A percentile compares a stretch with the other conserved stretches of the same genome.
phyloP scores from a whole-genome alignment of 2,113 vertebrate genomes.

The Carassius gibelio region DNA sequence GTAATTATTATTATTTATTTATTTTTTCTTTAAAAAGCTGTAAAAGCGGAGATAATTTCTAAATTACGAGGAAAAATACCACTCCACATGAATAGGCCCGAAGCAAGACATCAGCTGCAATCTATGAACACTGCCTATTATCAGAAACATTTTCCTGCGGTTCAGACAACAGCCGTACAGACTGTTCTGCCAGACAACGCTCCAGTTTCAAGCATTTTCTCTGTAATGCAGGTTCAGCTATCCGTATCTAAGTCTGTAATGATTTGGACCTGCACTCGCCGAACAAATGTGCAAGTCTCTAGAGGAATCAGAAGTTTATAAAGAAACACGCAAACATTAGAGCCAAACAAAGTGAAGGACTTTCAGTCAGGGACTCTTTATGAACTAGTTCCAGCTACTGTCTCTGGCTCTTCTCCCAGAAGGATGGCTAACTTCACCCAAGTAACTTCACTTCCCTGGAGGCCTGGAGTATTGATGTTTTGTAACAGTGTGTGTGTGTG shows the following conservation, averaged over 20 bases:
- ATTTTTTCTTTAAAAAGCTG: not conserved
- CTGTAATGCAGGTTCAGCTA: slow-evolving; percentile 18
- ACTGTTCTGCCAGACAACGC: not conserved
- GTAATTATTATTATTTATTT: no score
- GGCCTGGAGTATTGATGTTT: slow-evolving; percentile 36
- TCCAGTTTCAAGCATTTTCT: slow-evolving; percentile 18
- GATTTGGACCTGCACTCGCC: slow-evolving; percentile 14
- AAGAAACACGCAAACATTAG: slow-evolving; percentile 23
- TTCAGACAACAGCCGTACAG: not conserved
- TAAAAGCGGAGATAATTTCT: not conserved
- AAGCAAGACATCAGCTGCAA: slow-evolving; percentile 32
- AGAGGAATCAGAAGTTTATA: slow-evolving; percentile 23
- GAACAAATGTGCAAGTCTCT: slow-evolving; percentile 1
- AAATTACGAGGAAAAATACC: not conserved
- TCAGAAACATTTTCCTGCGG: slow-evolving; percentile 9
- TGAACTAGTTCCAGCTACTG: slow-evolving; percentile 15
- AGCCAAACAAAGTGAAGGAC: not conserved
- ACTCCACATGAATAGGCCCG: slow-evolving; percentile 13
- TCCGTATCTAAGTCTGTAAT: slow-evolving; percentile 33
- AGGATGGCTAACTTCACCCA: slow-evolving; percentile 29
- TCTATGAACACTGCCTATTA: slow-evolving; percentile 25
- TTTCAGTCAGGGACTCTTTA: not conserved
- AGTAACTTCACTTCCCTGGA: slow-evolving; percentile 40
- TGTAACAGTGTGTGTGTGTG: not conserved
- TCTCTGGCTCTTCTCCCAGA: slow-evolving; percentile 35